A percentile compares a stretch with the other conserved stretches of the same genome.
Conservation (phyloP, 2,888 invertebrate genomes). For the Tuta absoluta region DNA sequence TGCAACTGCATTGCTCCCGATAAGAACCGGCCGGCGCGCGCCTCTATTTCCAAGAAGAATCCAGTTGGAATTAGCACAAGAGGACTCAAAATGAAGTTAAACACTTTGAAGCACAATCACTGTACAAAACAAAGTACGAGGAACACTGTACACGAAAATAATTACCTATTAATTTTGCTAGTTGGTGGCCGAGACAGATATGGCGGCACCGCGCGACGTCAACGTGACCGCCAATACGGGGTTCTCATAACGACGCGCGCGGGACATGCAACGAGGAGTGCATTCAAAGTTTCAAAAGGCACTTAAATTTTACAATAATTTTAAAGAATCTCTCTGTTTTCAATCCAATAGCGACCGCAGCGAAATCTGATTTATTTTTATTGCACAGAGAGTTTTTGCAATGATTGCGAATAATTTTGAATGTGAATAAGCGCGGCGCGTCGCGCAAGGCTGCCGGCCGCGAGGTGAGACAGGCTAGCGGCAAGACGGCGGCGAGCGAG, state of each 20-base stretch:
- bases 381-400: constrained; percentile 81
- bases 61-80: constrained; percentile 67
- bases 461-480: constrained; percentile 81
- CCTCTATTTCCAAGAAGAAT: constrained; percentile 75
- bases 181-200: constrained; percentile 84
- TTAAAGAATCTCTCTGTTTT: constrained; percentile 68
- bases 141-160: constrained; percentile 77
- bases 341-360: constrained; percentile 68
- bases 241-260: constrained; percentile 91
- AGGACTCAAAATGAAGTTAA: constrained; percentile 55
- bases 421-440: constrained; percentile 81
- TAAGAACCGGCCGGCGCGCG: constrained; percentile 81
- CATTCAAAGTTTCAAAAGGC: constrained; percentile 78
- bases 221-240: constrained; percentile 86
- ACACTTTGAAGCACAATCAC: constrained; percentile 72
- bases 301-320: constrained; percentile 63
- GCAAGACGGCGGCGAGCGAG: constrained; percentile 80
- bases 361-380: constrained; percentile 69
- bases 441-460: constrained; percentile 82
- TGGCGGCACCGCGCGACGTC: constrained; percentile 86
- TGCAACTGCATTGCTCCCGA: constrained; percentile 81
- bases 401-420: constrained; percentile 81
- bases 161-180: constrained; percentile 83
- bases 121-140: constrained; percentile 56
- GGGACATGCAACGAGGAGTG: constrained; percentile 85